Base-by-base conservation (phyloP, 2,113 vertebrate species). In the Syrmaticus mikado region DNA sequence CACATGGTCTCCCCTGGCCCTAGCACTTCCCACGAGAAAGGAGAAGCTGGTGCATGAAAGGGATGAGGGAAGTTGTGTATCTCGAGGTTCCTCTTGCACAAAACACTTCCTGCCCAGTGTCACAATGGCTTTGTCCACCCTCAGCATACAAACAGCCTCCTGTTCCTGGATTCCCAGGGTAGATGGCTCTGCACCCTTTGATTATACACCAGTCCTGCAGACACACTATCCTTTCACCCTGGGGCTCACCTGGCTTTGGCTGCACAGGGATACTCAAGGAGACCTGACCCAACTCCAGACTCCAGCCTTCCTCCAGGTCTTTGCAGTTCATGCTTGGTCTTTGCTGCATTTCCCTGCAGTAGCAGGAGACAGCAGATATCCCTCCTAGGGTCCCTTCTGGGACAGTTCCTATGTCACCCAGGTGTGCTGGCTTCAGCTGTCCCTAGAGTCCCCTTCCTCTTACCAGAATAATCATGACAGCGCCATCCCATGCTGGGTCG, bases 321-420 rank as follows among this genome's bases (percentile, higher is more conserved):
- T 58, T 67, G 34, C 36, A 32, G n/a, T 25, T 50, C 24, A 8
- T 38, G 48, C 48, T 38, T 19, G 19, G 18, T 36, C 27, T 28
- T 48, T 38, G 25, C 25, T 38, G 25, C 36, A 28, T 52, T 71
- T 71, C 68, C 34, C 68, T 52, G 36, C 48, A 71, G 34, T 36
- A 52, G 48, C 28, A 30, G 16, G 25, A 38, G 27, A 71, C 20
- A 40, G 38, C 36, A 61, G 34, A 25, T 24, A 61, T 16, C 13
- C 8, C 16, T 55, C 24, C 1, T 13, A 28, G 61, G 81, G 36
- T 3, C 2, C 15, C 10, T 2, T 40, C n/a, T 30, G 0, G 0
- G 20, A 36, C n/a, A 79, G 18, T 66, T 66, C 10, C 30, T 24
- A 62, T 45, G 24, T 52, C 53, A n/a, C 18, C 6, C 27, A 78